These are phyloP conservation scores for Eristalis pertinax DNA, from an alignment of 2,888 invertebrate genomes.

Conservation along the genomic window DNA sequence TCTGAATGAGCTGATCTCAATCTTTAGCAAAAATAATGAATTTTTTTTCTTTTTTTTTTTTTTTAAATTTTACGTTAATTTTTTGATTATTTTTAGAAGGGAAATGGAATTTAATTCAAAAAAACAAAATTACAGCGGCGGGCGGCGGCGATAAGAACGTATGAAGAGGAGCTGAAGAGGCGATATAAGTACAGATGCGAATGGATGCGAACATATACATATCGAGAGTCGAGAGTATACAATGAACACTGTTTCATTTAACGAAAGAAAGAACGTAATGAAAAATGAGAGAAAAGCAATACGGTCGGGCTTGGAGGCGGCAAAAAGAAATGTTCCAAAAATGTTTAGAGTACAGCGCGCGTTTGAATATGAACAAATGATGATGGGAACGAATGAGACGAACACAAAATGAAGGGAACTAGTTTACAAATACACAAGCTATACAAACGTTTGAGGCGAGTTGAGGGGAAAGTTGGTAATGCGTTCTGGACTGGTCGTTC, in stretches of 20 bases:
- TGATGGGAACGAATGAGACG: constrained; percentile 23
- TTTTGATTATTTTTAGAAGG: not conserved
- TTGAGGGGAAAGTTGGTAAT: too few species aligned
- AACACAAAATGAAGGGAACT: not conserved
- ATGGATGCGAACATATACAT: constrained; percentile 28
- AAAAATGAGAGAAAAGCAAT: constrained; percentile 28
- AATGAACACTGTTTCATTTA: not conserved
- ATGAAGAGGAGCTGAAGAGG: constrained; percentile 53
- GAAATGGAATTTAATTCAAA: not conserved
- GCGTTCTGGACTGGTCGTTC: too few species aligned
- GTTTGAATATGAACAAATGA: constrained; percentile 48
- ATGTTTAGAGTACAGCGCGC: constrained; percentile 14
- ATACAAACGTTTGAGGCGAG: too few species aligned
- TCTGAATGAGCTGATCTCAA: constrained; percentile 61
- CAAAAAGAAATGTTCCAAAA: constrained; percentile 46
- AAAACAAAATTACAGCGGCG: not conserved
- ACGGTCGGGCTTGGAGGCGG: constrained; percentile 2
- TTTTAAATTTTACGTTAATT: constrained; percentile 19
- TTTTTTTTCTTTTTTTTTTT: constrained; percentile 36
- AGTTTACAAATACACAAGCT: too few species aligned
- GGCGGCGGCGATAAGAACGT: constrained; percentile 60
- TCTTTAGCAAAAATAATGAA: constrained; percentile 55
- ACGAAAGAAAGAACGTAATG: not conserved
- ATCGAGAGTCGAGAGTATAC: not conserved
- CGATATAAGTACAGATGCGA: not conserved